Base-by-base conservation (phyloP, 2,797 vertebrate species). In the Thunnus albacares region DNA sequence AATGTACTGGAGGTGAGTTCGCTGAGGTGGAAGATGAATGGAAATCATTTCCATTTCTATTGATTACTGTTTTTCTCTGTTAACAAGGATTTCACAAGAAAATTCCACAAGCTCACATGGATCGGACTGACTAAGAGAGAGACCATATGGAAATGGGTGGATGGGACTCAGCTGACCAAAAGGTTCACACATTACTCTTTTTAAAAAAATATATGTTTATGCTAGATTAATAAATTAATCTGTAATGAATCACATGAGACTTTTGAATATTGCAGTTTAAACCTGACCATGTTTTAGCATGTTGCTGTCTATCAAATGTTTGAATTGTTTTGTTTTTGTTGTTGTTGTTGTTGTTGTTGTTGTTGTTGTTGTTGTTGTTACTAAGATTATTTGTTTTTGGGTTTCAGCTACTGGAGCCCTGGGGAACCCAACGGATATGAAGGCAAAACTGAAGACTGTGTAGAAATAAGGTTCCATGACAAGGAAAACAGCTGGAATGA, bases 71-170 rank as follows among this genome's bases (percentile, higher is more conserved):
- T 61, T 56, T 67, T 41, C 14, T 63, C 33, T 67, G 2, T n/a
- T 38, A 56, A 65, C 13, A 74, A 89, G 86, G 13, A 83, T 10
- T 92, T 90, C 35, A 15, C 17, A 6, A 75, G 43, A 30, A 61
- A 10, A 3, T 79, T 90, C 20, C 0, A 56, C 1, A 71, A 5
- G 51, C 0, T 0, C 0, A 55, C 22, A 1, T 92, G 91, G 91
- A 88, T 90, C 17, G 87, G 91, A 69, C 56, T 93, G 56, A 81
- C 0, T 4, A 15, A 75, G 10, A 43, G 1, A 28, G 9, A 17
- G 20, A 6, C 0, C 0, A 5, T 0, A 0, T 91, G 89, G 85
- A 82, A 57, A 22, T 91, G 90, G 90, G 86, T 89, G 28, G 85
- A 93, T 41, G 81, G 70, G 17, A 77, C 84, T 10, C 28, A 1